These are phyloP conservation scores for Takifugu ocellatus DNA, from an alignment of 2,797 vertebrate genomes.

Conservation along the genomic window DNA sequence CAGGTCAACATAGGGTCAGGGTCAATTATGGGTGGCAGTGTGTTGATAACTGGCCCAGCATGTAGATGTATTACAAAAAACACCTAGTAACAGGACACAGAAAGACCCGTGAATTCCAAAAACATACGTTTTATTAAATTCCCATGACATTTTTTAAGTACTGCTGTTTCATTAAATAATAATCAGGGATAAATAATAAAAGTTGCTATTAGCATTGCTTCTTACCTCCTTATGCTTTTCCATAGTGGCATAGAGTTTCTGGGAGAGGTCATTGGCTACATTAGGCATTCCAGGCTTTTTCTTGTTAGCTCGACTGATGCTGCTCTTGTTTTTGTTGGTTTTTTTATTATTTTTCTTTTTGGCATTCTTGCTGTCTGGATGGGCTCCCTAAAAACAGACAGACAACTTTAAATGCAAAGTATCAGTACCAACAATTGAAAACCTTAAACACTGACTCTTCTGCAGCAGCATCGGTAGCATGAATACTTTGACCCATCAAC, in stretches of 20 bases:
- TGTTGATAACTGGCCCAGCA: conserved; percentile 91
- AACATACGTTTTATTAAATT: no score
- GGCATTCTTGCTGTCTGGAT: conserved; percentile 80
- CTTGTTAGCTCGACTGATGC: conserved; percentile 93
- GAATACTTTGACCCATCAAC: no score
- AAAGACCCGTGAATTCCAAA: not conserved
- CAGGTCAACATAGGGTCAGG: conserved; percentile 91
- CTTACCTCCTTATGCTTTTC: conserved; percentile 98
- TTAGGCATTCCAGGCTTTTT: conserved; percentile 98
- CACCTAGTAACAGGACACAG: conserved; percentile 74
- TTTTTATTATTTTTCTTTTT: conserved; percentile 99
- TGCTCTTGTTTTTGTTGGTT: conserved; percentile 97
- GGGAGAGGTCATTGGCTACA: conserved; percentile 95
- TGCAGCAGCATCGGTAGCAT: no score
- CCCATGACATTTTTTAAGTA: no score
- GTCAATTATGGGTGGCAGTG: conserved; percentile 92
- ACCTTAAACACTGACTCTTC: no score
- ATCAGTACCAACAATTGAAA: no score
- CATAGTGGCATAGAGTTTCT: conserved; percentile 98
- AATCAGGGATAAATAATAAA: not conserved
- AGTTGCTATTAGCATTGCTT: no score
- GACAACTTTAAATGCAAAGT: conserved; percentile 14
- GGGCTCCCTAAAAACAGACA: conserved; percentile 76
- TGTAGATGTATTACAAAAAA: conserved; percentile 98
- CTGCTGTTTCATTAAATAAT: not conserved